Percentiles rank a stretch among this genome's conserved stretches.
phyloP scores from a whole-genome alignment of 2,797 vertebrate genomes.

The Malurus leucopterus region DNA sequence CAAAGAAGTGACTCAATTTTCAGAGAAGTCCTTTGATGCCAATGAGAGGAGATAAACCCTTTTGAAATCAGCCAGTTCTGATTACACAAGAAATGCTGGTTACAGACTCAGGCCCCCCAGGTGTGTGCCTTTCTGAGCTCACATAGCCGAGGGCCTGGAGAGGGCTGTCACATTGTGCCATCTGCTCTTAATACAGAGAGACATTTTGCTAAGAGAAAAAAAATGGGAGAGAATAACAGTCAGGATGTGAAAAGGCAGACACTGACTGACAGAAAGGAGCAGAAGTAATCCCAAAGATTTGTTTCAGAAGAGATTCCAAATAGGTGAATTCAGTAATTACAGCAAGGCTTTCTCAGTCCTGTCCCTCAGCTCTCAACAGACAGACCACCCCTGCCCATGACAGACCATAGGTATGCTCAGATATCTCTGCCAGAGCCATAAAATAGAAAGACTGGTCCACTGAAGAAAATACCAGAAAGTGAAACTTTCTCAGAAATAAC shows the following conservation, averaged over 20 bases:
- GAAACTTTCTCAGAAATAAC: neutral
- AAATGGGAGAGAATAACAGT: neutral
- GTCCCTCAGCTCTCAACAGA: neutral
- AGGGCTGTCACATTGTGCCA: neutral
- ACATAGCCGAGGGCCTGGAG: accelerated
- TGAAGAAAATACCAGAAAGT: neutral
- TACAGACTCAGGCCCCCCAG: neutral
- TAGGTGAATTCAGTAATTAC: neutral
- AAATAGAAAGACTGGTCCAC: neutral
- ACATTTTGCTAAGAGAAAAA: neutral
- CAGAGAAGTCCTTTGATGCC: neutral
- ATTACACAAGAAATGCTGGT: neutral
- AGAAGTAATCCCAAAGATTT: neutral
- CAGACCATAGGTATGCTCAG: neutral
- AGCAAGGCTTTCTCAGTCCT: neutral
- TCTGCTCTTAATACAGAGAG: neutral
- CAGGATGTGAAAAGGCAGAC: neutral
- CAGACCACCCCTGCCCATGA: neutral
- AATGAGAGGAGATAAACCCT: neutral
- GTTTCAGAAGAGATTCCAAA: neutral
- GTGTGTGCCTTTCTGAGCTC: neutral
- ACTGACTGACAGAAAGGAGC: neutral
- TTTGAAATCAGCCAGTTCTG: neutral
- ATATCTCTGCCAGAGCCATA: neutral
- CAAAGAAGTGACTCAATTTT: neutral